Evolutionary conservation across 2,113 vertebrate genomes (phyloP).

Genomic region (Anarrhichthys ocellatus): DNA sequence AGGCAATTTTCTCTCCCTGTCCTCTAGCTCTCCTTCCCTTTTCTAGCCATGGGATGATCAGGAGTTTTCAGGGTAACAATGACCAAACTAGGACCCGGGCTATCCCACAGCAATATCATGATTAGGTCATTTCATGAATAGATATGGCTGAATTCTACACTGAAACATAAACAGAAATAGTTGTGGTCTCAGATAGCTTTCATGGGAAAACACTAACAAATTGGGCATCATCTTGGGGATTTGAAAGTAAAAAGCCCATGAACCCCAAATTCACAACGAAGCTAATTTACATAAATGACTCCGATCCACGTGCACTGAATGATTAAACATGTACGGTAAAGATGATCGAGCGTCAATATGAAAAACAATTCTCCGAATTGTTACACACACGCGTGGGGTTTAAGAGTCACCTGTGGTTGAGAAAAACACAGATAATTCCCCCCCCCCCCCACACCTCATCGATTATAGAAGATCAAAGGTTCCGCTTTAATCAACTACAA

Average conservation of each 20-base stretch:
- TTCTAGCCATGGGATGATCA: constrained; percentile 32
- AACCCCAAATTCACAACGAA: not conserved
- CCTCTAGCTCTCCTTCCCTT: constrained; percentile 48
- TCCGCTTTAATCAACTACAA: constrained; percentile 26
- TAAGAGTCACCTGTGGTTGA: constrained; percentile 26
- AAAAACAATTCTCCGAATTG: constrained; percentile 40
- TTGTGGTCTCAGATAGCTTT: too few relatives aligned
- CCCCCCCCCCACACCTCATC: constrained; percentile 9
- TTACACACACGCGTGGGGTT: constrained; percentile 46
- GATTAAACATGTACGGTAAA: constrained; percentile 48
- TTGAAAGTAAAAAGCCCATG: not conserved
- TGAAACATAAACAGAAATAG: not conserved
- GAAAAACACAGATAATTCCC: constrained; percentile 45
- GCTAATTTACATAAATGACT: not conserved
- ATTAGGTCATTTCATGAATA: not conserved
- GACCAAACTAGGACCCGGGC: not conserved
- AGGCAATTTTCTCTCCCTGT: constrained; percentile 57
- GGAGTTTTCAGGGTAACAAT: constrained; percentile 25
- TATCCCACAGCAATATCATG: not conserved
- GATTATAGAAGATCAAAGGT: not conserved
- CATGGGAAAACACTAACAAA: not conserved
- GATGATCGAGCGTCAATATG: constrained; percentile 8
- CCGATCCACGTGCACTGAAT: constrained; percentile 23
- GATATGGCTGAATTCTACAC: not conserved
- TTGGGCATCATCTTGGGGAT: not conserved